Evolutionary conservation across 2,797 vertebrate genomes (phyloP), one percentile per base, ranked within the genome.

Genomic region (Tachyglossus aculeatus): DNA sequence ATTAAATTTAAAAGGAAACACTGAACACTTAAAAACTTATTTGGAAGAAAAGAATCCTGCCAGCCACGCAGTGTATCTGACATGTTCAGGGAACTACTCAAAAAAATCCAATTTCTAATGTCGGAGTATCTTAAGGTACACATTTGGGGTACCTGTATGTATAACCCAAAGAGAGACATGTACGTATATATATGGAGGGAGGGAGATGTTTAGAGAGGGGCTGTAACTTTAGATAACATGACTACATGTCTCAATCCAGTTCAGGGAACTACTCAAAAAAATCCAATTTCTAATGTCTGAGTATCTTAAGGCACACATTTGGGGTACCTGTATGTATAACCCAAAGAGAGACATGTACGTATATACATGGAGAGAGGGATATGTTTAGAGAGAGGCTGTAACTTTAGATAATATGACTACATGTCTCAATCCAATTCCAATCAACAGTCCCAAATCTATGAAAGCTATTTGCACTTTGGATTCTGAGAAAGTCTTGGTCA

Each of bases 1-100:
- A n/a, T 55, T 52, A 62, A 56, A 70, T 45, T 64, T 16, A 52
- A 48, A 52, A 72, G 71, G 38, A 79, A 40, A 1, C 16, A 61
- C 0, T 24, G 50, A 75, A 66, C 15, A 21, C 31, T 15, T 47
- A 47, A 1, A 39, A 14, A 52, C 10, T 16, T 58, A 50, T 41
- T 47, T 62, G 25, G 36, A 16, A 21, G 39, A 57, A 5, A 51
- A 44, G 52, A 48, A 18, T 48, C 45, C 13, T 29, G 5, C 32
- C 64, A 38, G 3, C 9, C 25, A 53, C 9, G n/a, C 11, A 68
- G 7, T 40, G 39, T 54, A 51, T 45, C 38, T 76, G 38, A 0
- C 19, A 8, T 71, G 58, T 16, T 6, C 70, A 45, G 71, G 32
- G 21, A 41, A 10, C 7, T 47, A 33, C 7, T 56, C 48, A 15